These are phyloP conservation scores for Zaprionus gabonicus DNA, from an alignment of 1,140 invertebrate species.

Conservation along the genomic window DNA sequence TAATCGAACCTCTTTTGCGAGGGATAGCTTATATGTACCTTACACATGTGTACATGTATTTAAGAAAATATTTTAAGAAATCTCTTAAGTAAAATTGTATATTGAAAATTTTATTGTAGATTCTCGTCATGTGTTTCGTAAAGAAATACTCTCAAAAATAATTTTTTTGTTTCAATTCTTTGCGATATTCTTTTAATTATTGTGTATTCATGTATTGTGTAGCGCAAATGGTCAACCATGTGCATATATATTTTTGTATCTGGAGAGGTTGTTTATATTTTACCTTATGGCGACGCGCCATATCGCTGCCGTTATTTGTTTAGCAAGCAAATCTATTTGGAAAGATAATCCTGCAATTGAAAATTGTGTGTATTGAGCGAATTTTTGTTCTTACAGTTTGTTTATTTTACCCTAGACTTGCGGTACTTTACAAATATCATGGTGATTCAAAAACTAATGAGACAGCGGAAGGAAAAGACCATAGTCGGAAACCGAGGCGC, in stretches of 20 bases:
- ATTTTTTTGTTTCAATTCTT: too few species aligned
- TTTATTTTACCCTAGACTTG: slow-evolving; percentile 25
- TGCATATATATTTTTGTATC: slow-evolving; percentile 1
- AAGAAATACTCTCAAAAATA: too few species aligned
- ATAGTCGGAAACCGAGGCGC: not conserved
- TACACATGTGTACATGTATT: too few species aligned
- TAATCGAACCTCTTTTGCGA: too few species aligned
- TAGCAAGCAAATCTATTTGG: slow-evolving; percentile 46
- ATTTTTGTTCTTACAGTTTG: slow-evolving; percentile 16
- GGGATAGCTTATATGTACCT: too few species aligned
- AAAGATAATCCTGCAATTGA: slow-evolving; percentile 26
- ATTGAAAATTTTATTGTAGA: too few species aligned
- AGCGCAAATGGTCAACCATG: not conserved
- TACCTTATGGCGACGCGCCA: slow-evolving; percentile 33
- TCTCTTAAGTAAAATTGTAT: too few species aligned
- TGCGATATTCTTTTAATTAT: not conserved
- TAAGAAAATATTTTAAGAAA: too few species aligned
- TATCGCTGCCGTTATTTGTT: slow-evolving; percentile 35
- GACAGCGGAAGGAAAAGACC: not conserved
- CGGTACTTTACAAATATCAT: slow-evolving; percentile 13
- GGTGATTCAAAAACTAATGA: not conserved
- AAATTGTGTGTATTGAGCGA: slow-evolving; percentile 11
- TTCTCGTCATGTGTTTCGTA: too few species aligned
- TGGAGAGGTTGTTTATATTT: slow-evolving; percentile 38
- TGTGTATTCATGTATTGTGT: not conserved